Percentiles rank a stretch among this genome's conserved stretches.
phyloP scores from a whole-genome alignment of 2,888 invertebrate genomes.

The Protodeltote pygarga region DNA sequence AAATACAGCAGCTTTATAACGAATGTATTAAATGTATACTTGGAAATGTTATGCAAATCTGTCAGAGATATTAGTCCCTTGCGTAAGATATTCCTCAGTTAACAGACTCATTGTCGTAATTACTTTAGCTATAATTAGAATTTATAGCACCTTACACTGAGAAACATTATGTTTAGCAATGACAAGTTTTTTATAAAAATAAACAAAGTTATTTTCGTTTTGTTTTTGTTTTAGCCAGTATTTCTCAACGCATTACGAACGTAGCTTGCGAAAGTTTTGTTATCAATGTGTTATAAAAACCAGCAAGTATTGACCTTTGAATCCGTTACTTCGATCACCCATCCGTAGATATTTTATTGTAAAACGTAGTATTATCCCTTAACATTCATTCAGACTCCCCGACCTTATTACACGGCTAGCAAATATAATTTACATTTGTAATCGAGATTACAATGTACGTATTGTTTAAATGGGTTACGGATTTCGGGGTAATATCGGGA shows the following conservation, averaged over 20 bases:
- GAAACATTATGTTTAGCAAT: constrained; percentile 19
- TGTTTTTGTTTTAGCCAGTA: too few species aligned
- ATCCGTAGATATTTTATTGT: constrained; percentile 48
- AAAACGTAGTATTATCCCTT: constrained; percentile 58
- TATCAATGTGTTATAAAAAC: constrained; percentile 34
- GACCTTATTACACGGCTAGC: constrained; percentile 43
- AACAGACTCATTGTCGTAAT: constrained; percentile 40
- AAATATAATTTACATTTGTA: constrained; percentile 61
- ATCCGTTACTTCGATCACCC: constrained; percentile 37
- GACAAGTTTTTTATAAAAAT: constrained; percentile 17
- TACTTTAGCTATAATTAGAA: constrained; percentile 42
- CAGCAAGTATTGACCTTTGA: constrained; percentile 49
- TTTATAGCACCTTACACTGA: constrained; percentile 30
- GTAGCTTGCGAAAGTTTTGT: constrained; percentile 23
- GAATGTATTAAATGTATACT: constrained; percentile 20
- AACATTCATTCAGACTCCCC: constrained; percentile 52
- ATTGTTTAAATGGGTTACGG: constrained; percentile 56
- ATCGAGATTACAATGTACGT: constrained; percentile 51
- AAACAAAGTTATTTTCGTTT: constrained; percentile 11
- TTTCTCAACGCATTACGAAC: constrained; percentile 21
- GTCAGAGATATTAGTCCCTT: constrained; percentile 28
- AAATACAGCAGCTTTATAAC: constrained; percentile 25
- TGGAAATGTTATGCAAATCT: constrained; percentile 33
- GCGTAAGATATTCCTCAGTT: constrained; percentile 40
- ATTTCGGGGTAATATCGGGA: constrained; percentile 43